A percentile compares a stretch with the other conserved stretches of the same genome.
Evolutionary conservation across 2,113 vertebrate genomes (phyloP).

Genomic region (Ginglymostoma cirratum): DNA sequence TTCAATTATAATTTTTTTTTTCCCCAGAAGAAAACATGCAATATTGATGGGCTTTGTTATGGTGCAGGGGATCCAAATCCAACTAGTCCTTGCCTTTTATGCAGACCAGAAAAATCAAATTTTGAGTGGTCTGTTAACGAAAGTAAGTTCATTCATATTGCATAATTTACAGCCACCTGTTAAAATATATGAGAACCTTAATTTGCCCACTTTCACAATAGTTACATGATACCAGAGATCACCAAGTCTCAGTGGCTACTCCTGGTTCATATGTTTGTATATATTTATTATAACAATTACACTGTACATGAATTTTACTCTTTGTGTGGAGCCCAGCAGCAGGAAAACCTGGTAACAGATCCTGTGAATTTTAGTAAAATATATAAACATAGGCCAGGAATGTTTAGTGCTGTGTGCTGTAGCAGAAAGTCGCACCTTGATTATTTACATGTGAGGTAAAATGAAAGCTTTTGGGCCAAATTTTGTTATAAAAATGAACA

Average conservation of each 20-base stretch:
- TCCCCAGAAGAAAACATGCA: constrained; percentile 74
- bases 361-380: neutral
- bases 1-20: neutral
- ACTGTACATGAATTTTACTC: neutral
- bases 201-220: neutral
- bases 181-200: neutral
- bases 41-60: constrained; percentile 72
- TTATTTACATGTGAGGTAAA: constrained; percentile 37
- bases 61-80: constrained; percentile 65
- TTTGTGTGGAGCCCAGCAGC: neutral
- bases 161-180: neutral
- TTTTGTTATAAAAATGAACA: neutral
- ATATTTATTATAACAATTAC: neutral
- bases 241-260: neutral
- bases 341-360: neutral
- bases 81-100: constrained; percentile 67
- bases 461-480: neutral
- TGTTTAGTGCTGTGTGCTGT: neutral
- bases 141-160: constrained; percentile 59
- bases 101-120: constrained; percentile 68
- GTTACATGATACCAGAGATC: neutral
- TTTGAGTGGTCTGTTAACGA: constrained; percentile 72
- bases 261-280: no score
- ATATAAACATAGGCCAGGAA: neutral
- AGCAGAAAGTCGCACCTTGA: neutral